Percentiles rank a stretch among this genome's conserved stretches.
Evolutionary conservation across 2,888 invertebrate genomes (phyloP).

Genomic region (Beris chalybata): DNA sequence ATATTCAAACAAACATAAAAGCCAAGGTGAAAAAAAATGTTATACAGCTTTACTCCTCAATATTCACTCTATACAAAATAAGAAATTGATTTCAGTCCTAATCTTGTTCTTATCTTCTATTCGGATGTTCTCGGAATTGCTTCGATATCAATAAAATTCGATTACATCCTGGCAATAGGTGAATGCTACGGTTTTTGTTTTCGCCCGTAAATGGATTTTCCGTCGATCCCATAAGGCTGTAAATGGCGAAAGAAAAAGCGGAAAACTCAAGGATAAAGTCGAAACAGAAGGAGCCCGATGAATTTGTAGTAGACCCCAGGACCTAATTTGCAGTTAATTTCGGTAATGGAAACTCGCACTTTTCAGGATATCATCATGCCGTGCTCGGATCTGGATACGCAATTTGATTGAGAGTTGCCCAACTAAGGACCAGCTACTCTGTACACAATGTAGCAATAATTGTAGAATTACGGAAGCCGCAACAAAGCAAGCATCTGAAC

Average conservation of each 20-base stretch:
- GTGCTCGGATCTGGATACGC: too few species aligned
- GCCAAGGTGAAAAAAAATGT: too few species aligned
- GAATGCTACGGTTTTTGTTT: not conserved
- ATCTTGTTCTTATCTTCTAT: constrained; percentile 11
- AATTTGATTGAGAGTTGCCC: constrained; percentile 1
- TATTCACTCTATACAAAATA: too few species aligned
- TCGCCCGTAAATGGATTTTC: constrained; percentile 7
- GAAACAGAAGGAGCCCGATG: not conserved
- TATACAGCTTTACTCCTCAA: too few species aligned
- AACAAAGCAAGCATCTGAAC: too few species aligned
- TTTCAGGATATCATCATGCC: not conserved
- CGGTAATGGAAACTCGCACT: constrained; percentile 2
- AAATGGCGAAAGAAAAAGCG: constrained; percentile 3
- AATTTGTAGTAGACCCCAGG: constrained; percentile 6
- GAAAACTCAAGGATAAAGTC: not conserved
- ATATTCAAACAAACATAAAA: too few species aligned
- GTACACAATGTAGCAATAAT: too few species aligned
- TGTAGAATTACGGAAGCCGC: too few species aligned
- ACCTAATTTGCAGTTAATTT: constrained; percentile 19
- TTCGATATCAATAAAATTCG: constrained; percentile 25
- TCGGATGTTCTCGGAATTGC: not conserved
- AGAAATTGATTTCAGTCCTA: constrained; percentile 9
- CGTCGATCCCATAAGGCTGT: constrained; percentile 3
- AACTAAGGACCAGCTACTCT: too few species aligned
- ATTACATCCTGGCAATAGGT: constrained; percentile 2